Percentiles rank a stretch among this genome's conserved stretches.
Evolutionary conservation across 2,797 vertebrate genomes (phyloP).

Genomic region (Typhlichthys subterraneus): DNA sequence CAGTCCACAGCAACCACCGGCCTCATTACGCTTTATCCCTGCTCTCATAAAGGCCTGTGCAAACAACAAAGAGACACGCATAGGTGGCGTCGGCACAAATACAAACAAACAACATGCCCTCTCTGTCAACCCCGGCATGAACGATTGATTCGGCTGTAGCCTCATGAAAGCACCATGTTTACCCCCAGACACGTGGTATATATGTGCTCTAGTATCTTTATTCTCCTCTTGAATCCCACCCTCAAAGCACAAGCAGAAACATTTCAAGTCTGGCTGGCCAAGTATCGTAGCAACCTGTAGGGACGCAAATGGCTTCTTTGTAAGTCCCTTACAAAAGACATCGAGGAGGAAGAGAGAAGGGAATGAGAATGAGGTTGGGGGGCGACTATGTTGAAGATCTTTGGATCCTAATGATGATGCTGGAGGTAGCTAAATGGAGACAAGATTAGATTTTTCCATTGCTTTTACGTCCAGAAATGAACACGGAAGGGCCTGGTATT

Average conservation of each 20-base stretch:
- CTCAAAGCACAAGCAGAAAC: conserved; percentile 60
- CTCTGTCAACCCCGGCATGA: background rate
- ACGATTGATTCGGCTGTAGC: conserved; percentile 1
- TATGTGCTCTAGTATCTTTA: conserved; percentile 38
- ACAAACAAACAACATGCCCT: background rate
- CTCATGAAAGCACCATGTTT: conserved; percentile 21
- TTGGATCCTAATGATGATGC: conserved; percentile 46
- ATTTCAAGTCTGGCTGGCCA: conserved; percentile 54
- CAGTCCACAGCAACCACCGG: conserved; percentile 49
- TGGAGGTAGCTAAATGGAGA: conserved; percentile 39
- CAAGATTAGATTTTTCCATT: conserved; percentile 29
- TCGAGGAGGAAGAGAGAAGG: conserved; percentile 35
- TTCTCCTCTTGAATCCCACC: conserved; percentile 54
- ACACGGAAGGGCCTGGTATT: conserved; percentile 12
- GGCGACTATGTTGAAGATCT: conserved; percentile 28
- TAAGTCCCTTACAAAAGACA: conserved; percentile 58
- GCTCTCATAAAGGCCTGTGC: conserved; percentile 28
- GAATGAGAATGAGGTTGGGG: conserved; percentile 1
- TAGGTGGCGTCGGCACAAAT: conserved; percentile 15
- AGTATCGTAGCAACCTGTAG: conserved; percentile 76
- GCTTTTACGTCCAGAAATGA: conserved; percentile 7
- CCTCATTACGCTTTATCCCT: conserved; percentile 59
- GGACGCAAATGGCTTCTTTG: conserved; percentile 71
- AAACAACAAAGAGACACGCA: conserved; percentile 21
- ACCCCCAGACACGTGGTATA: conserved; percentile 9